phyloP scores from a whole-genome alignment of 2,113 vertebrate species.

The Azemiops feae region DNA sequence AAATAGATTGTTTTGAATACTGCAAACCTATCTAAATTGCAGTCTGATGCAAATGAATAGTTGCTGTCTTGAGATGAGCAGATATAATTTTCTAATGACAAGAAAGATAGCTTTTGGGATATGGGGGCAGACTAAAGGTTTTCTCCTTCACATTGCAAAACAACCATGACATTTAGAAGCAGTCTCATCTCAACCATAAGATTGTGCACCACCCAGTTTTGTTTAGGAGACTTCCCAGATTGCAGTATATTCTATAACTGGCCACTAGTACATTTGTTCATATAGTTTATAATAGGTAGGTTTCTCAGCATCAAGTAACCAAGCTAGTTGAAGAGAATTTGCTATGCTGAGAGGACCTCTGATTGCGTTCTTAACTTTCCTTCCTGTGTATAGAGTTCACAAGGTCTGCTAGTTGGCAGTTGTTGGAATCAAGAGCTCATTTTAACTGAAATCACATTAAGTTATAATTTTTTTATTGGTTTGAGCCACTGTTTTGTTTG shows the following conservation, averaged over 20 bases:
- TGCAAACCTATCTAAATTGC: neutral
- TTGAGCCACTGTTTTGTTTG: neutral
- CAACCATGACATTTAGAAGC: slow-evolving; percentile 1
- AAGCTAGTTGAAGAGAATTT: neutral
- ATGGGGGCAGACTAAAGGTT: neutral
- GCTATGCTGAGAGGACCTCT: neutral
- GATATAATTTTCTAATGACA: neutral
- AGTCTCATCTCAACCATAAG: slow-evolving; percentile 10
- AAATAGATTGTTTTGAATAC: slow-evolving; percentile 2
- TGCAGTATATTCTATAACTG: neutral
- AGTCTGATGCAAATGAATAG: neutral
- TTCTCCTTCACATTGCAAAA: neutral
- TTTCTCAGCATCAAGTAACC: neutral
- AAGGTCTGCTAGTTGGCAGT: too few relatives aligned
- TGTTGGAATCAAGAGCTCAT: neutral
- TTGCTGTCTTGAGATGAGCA: neutral
- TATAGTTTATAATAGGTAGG: neutral
- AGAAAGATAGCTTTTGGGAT: neutral
- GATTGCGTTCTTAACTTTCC: neutral
- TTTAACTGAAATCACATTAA: neutral
- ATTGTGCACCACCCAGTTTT: neutral
- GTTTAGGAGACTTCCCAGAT: neutral
- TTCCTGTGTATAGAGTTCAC: neutral
- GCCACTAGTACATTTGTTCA: neutral
- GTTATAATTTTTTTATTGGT: neutral